These are phyloP conservation scores for Mormyrus lacerda DNA, from an alignment of 2,113 vertebrate species.

Conservation along the genomic window DNA sequence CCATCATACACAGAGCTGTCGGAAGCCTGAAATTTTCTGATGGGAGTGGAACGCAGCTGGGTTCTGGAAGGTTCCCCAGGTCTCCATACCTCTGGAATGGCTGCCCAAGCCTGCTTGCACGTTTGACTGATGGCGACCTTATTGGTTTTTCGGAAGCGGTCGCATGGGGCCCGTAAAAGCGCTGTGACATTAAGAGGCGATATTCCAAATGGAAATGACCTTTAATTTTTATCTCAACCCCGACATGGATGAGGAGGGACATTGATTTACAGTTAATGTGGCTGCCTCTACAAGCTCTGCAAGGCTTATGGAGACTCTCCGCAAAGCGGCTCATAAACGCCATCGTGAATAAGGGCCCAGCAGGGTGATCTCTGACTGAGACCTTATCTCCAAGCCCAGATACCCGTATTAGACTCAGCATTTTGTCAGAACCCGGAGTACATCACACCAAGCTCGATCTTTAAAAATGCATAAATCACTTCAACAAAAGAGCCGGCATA, in stretches of 20 bases:
- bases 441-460: neutral
- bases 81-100: neutral
- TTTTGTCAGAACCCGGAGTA: neutral
- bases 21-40: neutral
- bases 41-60: neutral
- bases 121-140: conserved; percentile 19
- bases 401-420: neutral
- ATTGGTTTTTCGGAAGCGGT: conserved; percentile 23
- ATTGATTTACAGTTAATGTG: conserved; percentile 16
- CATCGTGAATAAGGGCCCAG: neutral
- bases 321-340: conserved; percentile 10
- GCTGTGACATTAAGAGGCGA: conserved; percentile 37
- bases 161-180: conserved; percentile 25
- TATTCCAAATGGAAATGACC: conserved; percentile 38
- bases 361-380: neutral
- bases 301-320: neutral
- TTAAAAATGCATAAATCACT: neutral
- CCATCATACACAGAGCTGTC: neutral
- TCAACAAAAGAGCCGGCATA: neutral
- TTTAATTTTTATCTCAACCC: conserved; percentile 26
- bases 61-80: neutral
- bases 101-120: neutral
- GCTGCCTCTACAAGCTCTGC: neutral
- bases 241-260: conserved; percentile 6
- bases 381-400: conserved; percentile 8